Conservation (phyloP, 2,113 vertebrate species). For the Phalacrocorax aristotelis region DNA sequence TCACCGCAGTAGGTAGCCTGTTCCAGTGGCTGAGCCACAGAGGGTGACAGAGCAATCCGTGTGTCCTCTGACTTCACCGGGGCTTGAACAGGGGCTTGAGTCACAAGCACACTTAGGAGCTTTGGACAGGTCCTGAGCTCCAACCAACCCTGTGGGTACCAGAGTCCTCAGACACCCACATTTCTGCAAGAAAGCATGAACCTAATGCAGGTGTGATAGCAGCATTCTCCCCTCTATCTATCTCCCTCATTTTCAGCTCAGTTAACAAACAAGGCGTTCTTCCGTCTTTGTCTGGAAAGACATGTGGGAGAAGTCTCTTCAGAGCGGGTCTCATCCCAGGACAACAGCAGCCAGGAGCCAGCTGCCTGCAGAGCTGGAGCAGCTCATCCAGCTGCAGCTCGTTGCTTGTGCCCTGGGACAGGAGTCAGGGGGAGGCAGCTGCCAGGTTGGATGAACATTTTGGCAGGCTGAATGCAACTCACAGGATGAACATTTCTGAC, state of each 20-base stretch:
- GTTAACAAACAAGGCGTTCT: neutral
- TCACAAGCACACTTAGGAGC: neutral
- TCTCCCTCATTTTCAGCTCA: neutral
- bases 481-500: neutral
- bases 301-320: neutral
- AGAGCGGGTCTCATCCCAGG: neutral
- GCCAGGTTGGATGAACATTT: neutral
- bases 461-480: neutral
- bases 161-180: neutral
- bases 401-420: neutral
- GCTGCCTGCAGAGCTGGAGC: neutral
- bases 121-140: neutral
- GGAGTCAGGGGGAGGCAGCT: neutral
- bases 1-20: neutral
- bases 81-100: neutral
- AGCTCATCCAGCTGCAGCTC: neutral
- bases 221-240: neutral
- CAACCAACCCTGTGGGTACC: fast-evolving
- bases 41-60: neutral
- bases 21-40: neutral
- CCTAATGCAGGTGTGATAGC: neutral
- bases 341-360: neutral
- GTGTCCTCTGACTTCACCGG: neutral
- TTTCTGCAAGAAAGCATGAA: neutral
- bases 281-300: neutral